These are phyloP conservation scores for Pristiophorus japonicus DNA, from an alignment of 2,113 vertebrate species.

Conservation along the genomic window DNA sequence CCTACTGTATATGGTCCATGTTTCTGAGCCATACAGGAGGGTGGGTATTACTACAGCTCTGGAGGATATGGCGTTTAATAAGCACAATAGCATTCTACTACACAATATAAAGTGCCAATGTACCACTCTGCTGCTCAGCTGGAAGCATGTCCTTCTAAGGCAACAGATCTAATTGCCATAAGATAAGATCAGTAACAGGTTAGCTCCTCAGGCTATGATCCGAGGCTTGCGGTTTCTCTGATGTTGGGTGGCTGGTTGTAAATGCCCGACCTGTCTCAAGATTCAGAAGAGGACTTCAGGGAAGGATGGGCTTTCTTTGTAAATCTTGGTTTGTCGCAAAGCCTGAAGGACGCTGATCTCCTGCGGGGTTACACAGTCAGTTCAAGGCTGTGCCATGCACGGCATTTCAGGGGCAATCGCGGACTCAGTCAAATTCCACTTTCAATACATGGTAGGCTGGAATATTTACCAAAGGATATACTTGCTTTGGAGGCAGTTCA, in stretches of 20 bases:
- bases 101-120: not conserved
- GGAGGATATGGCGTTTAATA: not conserved
- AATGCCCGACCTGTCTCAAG: not conserved
- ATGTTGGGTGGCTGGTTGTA: not conserved
- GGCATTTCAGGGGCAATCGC: not conserved
- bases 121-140: not conserved
- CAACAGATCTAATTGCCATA: not conserved
- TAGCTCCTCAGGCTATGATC: not conserved
- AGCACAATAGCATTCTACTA: not conserved
- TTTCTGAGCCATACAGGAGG: too few relatives aligned
- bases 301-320: not conserved
- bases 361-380: not conserved
- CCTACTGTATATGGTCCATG: too few relatives aligned
- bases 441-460: not conserved
- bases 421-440: not conserved
- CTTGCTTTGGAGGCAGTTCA: too few relatives aligned
- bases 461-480: too few relatives aligned
- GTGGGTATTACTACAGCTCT: too few relatives aligned
- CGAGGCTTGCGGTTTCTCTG: not conserved
- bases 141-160: not conserved
- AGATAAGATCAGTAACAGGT: not conserved
- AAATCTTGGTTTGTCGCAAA: not conserved
- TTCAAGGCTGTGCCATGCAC: not conserved
- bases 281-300: not conserved
- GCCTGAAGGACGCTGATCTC: not conserved